Evolutionary conservation across 2,113 vertebrate genomes (phyloP), one percentile per base, ranked within the genome.

Genomic region (Atrichornis clamosus): DNA sequence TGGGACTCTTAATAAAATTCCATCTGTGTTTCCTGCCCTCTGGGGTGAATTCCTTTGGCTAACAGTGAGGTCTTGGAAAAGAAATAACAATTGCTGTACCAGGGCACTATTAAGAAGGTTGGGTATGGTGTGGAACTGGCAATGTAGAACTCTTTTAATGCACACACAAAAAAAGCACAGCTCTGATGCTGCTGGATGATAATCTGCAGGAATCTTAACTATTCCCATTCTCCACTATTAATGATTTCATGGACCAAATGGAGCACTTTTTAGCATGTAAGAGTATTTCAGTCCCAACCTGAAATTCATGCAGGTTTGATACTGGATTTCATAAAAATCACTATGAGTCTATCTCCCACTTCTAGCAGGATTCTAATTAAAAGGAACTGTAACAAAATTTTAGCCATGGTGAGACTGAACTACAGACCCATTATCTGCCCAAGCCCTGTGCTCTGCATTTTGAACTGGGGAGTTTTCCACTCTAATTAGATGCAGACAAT

Each of bases 11-110:
- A 75, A 85, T 75, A 81, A 90, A 96, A 89, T 95, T 90, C 91
- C 90, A 86, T 96, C 90, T 95, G 87, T 90, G 79, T 95, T 96
- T 96, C 95, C 92, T 94, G 91, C 44, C 63, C 42, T 91, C 87
- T 3, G 2, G 47, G 63, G 49, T 90, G 89, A 91, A 65, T 83
- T 93, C 55, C 60, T 88, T 70, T 92, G 82, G 79, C 88, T 92
- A 80, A n/a, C 78, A 86, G 72, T 93, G 23, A 27, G 44, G 56
- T 93, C 52, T 63, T 95, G 85, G 88, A 95, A 92, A 88, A 81
- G 62, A 90, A 92, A 84, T 80, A 89, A 39, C 41, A 75, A 41
- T 67, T 67, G 32, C 42, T 90, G 17, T 83, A 86, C 35, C 42
- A 59, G 30, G 50, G 24, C 39, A 35, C 56, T 83, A 28, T 83